Evolutionary conservation across 2,888 invertebrate species (phyloP).

Genomic region (Aphidoletes aphidimyza): DNA sequence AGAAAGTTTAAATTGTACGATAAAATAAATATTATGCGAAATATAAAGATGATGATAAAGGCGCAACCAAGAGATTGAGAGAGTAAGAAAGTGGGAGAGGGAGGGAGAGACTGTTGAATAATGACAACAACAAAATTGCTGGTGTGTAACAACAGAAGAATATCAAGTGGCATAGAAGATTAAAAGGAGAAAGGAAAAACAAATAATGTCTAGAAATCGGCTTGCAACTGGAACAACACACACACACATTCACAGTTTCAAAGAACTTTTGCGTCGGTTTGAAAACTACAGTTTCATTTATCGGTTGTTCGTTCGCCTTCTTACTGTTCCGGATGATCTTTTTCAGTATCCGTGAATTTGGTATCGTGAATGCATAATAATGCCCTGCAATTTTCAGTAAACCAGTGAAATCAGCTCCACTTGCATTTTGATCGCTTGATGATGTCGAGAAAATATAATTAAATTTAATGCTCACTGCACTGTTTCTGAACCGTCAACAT

Average conservation of each 20-base stretch:
- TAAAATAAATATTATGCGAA: conserved; percentile 43
- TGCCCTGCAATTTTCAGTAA: not conserved
- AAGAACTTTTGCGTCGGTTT: not conserved
- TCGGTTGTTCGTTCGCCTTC: not conserved
- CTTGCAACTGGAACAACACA: conserved; percentile 3
- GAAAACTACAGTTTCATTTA: not conserved
- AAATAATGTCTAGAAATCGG: conserved; percentile 3
- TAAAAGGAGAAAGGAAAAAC: not conserved
- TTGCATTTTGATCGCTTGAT: conserved; percentile 45
- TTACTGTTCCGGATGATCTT: not conserved
- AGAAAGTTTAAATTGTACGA: conserved; percentile 49
- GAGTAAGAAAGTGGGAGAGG: too few species aligned
- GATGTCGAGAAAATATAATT: conserved; percentile 24
- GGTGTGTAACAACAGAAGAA: not conserved
- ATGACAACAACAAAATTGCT: too few species aligned
- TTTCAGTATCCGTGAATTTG: not conserved
- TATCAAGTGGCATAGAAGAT: not conserved
- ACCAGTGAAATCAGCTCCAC: not conserved
- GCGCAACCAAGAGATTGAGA: not conserved
- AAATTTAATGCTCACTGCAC: not conserved
- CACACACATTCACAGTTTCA: not conserved
- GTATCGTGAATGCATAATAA: not conserved
- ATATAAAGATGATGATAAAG: conserved; percentile 44
- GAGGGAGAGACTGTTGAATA: not conserved
- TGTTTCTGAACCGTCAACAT: not conserved